Conservation (phyloP, 2,113 vertebrate genomes). For the Aspiorhynchus laticeps region DNA sequence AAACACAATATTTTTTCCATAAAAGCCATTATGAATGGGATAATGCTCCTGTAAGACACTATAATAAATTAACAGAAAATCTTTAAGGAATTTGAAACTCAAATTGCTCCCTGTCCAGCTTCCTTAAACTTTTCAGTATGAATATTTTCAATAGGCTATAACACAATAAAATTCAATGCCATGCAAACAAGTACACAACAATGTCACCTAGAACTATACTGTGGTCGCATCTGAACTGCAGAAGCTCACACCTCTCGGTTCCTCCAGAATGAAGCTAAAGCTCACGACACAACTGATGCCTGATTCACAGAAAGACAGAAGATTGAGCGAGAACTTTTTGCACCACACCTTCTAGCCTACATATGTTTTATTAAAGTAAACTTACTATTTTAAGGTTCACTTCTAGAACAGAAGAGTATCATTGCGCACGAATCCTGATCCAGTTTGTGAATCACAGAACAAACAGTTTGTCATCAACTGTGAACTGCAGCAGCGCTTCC, state of each 20-base stretch:
- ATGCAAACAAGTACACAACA: neutral
- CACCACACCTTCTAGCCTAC: neutral
- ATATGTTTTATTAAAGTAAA: neutral
- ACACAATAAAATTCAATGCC: neutral
- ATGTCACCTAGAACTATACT: too few species aligned
- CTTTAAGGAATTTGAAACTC: neutral
- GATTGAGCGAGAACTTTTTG: neutral
- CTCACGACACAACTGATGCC: neutral
- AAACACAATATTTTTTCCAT: too few species aligned
- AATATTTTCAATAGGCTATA: neutral
- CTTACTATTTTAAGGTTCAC: slow-evolving; percentile 27
- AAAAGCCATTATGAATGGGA: neutral
- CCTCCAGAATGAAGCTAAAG: neutral
- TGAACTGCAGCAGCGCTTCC: slow-evolving; percentile 19
- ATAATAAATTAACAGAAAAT: neutral
- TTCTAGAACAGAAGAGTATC: neutral
- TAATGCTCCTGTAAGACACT: neutral
- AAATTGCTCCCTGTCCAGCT: neutral
- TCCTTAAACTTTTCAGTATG: neutral
- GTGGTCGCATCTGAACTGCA: neutral
- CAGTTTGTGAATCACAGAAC: neutral
- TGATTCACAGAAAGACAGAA: neutral
- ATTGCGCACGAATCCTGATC: neutral
- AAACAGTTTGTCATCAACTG: neutral
- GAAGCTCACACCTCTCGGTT: neutral